Evolutionary conservation across 2,888 invertebrate species (phyloP).

Genomic region (Alsophila aescularia): DNA sequence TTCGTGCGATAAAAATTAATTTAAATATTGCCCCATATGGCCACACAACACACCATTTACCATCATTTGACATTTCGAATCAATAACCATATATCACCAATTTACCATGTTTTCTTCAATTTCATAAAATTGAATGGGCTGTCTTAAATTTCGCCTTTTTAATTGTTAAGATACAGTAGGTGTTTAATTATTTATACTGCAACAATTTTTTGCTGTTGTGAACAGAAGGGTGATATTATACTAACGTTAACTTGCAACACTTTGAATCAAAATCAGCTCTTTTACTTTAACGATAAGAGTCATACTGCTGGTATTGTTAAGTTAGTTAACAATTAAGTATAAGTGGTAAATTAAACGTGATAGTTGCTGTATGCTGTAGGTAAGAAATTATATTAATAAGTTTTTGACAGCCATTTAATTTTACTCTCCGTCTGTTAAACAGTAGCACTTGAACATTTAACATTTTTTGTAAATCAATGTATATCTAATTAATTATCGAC

Average conservation of each 20-base stretch:
- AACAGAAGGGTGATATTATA: background rate
- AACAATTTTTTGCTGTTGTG: constrained; percentile 30
- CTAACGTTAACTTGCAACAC: background rate
- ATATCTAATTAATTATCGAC: no score
- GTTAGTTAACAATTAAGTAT: constrained; percentile 15
- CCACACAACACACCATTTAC: constrained; percentile 25
- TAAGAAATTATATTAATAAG: constrained; percentile 12
- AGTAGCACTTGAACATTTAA: background rate
- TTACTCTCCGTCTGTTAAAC: constrained; percentile 13
- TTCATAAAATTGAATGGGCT: constrained; percentile 20
- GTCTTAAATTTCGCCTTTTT: constrained; percentile 37
- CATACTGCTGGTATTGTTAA: background rate
- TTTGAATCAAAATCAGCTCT: constrained; percentile 3
- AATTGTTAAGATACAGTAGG: constrained; percentile 36
- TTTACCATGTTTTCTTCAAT: constrained; percentile 29
- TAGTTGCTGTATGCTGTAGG: constrained; percentile 32
- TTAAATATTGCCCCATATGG: constrained; percentile 18
- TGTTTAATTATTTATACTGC: constrained; percentile 37
- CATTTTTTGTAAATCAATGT: no score
- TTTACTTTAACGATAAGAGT: constrained; percentile 6
- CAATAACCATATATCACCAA: constrained; percentile 29
- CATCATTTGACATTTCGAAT: constrained; percentile 36
- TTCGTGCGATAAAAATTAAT: constrained; percentile 27
- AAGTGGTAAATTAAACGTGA: constrained; percentile 20
- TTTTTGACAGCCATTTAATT: constrained; percentile 14